phyloP scores from a whole-genome alignment of 2,113 vertebrate species.

The Alouatta palliata region DNA sequence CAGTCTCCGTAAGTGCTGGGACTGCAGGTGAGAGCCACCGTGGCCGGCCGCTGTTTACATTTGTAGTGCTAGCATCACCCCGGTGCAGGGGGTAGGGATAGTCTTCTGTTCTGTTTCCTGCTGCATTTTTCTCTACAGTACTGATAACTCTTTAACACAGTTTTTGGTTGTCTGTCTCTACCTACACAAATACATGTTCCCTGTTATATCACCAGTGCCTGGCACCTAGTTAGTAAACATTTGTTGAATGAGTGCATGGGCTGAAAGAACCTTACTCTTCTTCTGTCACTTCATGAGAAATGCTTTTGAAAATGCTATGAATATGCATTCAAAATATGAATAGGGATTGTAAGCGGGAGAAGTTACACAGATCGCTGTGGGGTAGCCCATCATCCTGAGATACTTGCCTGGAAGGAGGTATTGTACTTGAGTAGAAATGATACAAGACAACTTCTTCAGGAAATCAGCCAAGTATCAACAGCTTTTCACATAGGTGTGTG shows the following conservation, averaged over 20 bases:
- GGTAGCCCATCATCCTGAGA: accelerated
- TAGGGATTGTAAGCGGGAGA: accelerated
- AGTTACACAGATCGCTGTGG: accelerated
- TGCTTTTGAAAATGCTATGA: background rate
- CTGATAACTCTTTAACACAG: accelerated
- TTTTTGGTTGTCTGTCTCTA: background rate
- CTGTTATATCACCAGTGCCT: accelerated
- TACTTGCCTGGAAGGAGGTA: accelerated
- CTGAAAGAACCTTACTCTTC: background rate
- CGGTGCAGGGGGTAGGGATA: too few relatives aligned
- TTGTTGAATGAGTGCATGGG: background rate
- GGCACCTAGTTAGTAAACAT: accelerated
- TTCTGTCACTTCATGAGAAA: accelerated
- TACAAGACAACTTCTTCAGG: accelerated
- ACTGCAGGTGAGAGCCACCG: too few relatives aligned
- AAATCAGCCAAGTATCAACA: accelerated
- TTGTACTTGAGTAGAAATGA: accelerated
- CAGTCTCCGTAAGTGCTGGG: too few relatives aligned
- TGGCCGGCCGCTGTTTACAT: too few relatives aligned
- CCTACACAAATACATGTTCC: accelerated
- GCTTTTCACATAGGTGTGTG: accelerated
- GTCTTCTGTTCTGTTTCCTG: background rate
- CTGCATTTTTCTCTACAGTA: accelerated
- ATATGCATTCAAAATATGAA: too few relatives aligned
- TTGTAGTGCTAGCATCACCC: too few relatives aligned